Evolutionary conservation across 1,140 invertebrate species (phyloP).

Genomic region (Leucophenga varia): DNA sequence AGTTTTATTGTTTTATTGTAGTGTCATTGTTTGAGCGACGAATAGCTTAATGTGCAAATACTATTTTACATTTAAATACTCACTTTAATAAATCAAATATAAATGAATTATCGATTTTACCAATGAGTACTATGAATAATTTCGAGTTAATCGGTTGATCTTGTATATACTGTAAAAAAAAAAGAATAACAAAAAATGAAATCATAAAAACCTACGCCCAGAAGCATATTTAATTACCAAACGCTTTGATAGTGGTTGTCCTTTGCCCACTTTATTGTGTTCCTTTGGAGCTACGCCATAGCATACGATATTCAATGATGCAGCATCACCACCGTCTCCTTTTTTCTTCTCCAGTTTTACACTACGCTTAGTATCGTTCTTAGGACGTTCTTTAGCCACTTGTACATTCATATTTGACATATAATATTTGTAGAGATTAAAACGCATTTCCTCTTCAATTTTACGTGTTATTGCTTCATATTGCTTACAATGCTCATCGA

Average conservation of each 20-base stretch:
- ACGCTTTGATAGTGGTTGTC: slow-evolving; percentile 16
- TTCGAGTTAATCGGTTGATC: slow-evolving; percentile 19
- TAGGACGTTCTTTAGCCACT: slow-evolving; percentile 15
- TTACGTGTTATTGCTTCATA: slow-evolving; percentile 14
- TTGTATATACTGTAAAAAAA: slow-evolving; percentile 26
- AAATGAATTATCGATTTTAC: slow-evolving; percentile 23
- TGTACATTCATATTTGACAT: slow-evolving; percentile 21
- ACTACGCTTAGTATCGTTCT: too few relatives aligned
- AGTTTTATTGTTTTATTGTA: not conserved
- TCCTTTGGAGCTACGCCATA: slow-evolving; percentile 22
- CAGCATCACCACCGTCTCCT: slow-evolving; percentile 9
- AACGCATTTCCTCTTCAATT: slow-evolving; percentile 27
- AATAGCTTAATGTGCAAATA: too few relatives aligned
- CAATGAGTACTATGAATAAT: slow-evolving; percentile 30
- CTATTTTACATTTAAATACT: not conserved
- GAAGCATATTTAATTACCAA: slow-evolving; percentile 9
- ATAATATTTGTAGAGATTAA: slow-evolving; percentile 29
- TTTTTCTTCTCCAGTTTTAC: too few relatives aligned
- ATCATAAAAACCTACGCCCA: not conserved
- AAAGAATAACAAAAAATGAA: too few relatives aligned
- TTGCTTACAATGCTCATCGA: slow-evolving; percentile 18
- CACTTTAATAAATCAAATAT: too few relatives aligned
- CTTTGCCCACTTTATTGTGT: slow-evolving; percentile 34
- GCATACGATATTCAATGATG: slow-evolving; percentile 15
- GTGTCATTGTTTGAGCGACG: too few relatives aligned